Evolutionary conservation across 2,797 vertebrate genomes (phyloP), one percentile per base, ranked within the genome.

Genomic region (Rhadinocentrus ornatus): DNA sequence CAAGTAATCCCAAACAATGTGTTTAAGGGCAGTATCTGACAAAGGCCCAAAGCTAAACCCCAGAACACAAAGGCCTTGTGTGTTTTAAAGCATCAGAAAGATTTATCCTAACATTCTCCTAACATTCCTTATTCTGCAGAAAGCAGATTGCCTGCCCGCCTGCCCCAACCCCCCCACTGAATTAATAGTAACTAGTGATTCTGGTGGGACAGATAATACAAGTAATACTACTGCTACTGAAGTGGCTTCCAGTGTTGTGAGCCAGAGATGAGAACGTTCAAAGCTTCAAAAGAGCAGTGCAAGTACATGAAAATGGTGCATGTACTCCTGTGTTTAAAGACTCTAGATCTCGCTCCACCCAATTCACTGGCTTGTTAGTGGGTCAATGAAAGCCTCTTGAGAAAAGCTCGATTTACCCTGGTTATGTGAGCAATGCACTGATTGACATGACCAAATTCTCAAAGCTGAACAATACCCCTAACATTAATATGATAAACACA

Each of bases 51-150:
- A 66, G 59, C 61, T 81, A 85, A 88, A 41, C 57, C 73, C 32
- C 20, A n/a, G 39, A 7, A 63, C 56, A 87, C 71, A 86, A 87
- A 84, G 13, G 22, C 52, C 67, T 29, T 73, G 48, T 74, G 50
- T 11, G 53, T n/a, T 77, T 71, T 62, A 80, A 84, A 75, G 71
- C 65, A 81, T 69, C 67, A 78, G 75, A 85, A 52, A 69, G 85
- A 89, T 90, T 89, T 86, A 81, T 44, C 8, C 50, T 71, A 66
- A 81, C 52, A 75, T 91, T 86, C 83, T 44, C 8, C 50, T 71
- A 66, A 81, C 52, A 75, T 91, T 86, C 83, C 62, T 83, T 84
- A 87, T 86, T 82, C 79, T 81, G 80, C 69, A 73, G 77, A 85
- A 75, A 55, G 63, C 75, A 78, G 26, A 31, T 77, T 71, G 60